Percentiles rank a stretch among this genome's conserved stretches.
phyloP scores from a whole-genome alignment of 2,113 vertebrate genomes.

The Onychostruthus taczanowskii region DNA sequence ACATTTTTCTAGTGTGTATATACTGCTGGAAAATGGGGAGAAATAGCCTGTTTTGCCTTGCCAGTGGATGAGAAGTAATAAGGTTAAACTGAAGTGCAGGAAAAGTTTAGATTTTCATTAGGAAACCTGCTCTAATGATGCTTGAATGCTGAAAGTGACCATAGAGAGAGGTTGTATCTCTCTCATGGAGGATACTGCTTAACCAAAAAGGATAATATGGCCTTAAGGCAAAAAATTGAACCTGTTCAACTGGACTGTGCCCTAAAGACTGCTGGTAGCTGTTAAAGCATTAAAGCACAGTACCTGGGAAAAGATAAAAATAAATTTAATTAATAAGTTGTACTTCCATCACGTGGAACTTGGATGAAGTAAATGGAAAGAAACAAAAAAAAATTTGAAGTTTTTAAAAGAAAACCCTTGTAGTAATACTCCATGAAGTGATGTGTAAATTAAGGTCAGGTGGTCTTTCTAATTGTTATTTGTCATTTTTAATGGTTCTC shows the following conservation, averaged over 20 bases:
- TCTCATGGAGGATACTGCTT: neutral
- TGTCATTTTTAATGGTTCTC: neutral
- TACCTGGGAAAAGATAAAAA: neutral
- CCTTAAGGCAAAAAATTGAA: neutral
- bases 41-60: neutral
- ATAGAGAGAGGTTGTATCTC: neutral
- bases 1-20: neutral
- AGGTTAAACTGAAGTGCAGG: neutral
- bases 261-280: neutral
- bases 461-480: neutral
- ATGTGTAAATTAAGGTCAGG: neutral
- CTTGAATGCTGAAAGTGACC: neutral
- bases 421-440: neutral
- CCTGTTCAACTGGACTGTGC: neutral
- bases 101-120: neutral
- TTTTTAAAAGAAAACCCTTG: neutral
- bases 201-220: neutral
- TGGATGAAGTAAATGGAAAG: neutral
- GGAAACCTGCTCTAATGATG: neutral
- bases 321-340: neutral
- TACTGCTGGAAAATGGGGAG: accelerated
- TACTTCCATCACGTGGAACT: neutral
- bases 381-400: neutral
- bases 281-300: neutral
- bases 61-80: neutral